Conservation (phyloP, 2,113 vertebrate species). For the Heteronetta atricapilla region DNA sequence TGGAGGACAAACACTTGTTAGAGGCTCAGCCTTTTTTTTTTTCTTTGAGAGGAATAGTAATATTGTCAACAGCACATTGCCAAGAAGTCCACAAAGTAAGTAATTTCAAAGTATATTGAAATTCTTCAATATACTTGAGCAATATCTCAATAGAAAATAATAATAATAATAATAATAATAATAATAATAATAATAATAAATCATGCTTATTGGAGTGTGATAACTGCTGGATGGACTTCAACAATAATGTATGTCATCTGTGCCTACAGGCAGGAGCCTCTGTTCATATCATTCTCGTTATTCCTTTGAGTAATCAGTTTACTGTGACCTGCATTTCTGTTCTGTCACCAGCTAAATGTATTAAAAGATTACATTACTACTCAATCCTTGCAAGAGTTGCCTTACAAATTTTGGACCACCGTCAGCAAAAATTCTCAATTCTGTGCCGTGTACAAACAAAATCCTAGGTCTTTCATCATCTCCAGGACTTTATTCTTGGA, state of each 20-base stretch:
- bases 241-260: neutral
- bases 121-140: neutral
- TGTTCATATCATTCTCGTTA: neutral
- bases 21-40: neutral
- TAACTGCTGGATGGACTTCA: constrained; percentile 4
- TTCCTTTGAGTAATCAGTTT: constrained; percentile 24
- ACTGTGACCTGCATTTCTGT: constrained; percentile 5
- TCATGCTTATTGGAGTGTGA: neutral
- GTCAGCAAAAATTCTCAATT: constrained; percentile 1
- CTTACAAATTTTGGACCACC: neutral
- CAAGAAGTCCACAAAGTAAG: neutral
- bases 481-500: neutral
- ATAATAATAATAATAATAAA: neutral
- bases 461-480: neutral
- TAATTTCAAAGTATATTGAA: no score
- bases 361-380: neutral
- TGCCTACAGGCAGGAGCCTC: neutral
- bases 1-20: neutral
- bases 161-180: neutral
- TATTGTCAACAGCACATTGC: neutral
- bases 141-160: neutral
- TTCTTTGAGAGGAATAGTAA: neutral
- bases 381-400: constrained; percentile 5
- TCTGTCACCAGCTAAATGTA: constrained; percentile 27
- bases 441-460: neutral